These are phyloP conservation scores for Sebastolobus alascanus DNA, from an alignment of 2,797 vertebrate species.

Conservation along the genomic window DNA sequence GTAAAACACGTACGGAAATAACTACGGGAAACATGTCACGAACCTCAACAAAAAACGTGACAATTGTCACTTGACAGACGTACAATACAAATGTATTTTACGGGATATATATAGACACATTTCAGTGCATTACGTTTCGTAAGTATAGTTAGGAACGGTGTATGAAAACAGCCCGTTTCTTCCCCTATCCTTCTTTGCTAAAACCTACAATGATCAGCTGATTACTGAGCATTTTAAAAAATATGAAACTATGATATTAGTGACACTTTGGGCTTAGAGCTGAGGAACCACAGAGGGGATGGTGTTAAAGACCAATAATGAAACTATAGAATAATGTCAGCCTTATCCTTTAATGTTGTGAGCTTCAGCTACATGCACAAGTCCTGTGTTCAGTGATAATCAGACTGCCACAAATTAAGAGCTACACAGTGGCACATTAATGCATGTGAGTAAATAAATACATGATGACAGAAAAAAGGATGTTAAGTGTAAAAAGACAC, in stretches of 20 bases:
- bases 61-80: too few species aligned
- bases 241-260: neutral
- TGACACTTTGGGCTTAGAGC: neutral
- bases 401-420: neutral
- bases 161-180: too few species aligned
- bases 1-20: accelerated
- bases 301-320: too few species aligned
- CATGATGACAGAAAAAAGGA: neutral
- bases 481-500: neutral
- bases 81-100: too few species aligned
- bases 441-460: neutral
- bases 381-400: neutral
- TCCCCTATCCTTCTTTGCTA: neutral
- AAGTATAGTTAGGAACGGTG: too few species aligned
- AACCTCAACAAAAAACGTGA: too few species aligned
- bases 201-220: neutral
- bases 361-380: too few species aligned
- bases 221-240: neutral
- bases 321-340: neutral
- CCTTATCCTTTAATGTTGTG: neutral
- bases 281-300: neutral
- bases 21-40: too few species aligned
- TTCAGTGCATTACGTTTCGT: too few species aligned
- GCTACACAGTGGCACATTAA: neutral
- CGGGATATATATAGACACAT: too few species aligned